Conservation (phyloP, 2,113 vertebrate species). For the Hipposideros armiger region DNA sequence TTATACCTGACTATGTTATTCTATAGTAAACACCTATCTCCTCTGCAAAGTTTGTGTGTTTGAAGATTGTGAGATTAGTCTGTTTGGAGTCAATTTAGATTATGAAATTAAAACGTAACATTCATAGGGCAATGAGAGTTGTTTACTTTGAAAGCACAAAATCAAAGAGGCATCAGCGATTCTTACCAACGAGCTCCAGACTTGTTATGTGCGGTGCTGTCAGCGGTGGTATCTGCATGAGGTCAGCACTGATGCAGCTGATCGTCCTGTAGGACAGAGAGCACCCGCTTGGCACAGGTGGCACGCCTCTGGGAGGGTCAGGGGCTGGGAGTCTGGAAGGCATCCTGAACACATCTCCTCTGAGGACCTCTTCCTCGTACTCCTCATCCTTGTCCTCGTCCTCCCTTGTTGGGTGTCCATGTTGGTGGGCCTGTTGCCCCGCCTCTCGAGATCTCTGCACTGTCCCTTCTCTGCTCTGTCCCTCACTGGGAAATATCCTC, state of each 20-base stretch:
- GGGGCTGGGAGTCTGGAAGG: constrained; percentile 76
- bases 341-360: constrained; percentile 90
- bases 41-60: neutral
- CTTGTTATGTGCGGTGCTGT: constrained; percentile 91
- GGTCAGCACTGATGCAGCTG: constrained; percentile 91
- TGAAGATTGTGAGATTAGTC: constrained; percentile 25
- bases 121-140: neutral
- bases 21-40: neutral
- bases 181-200: constrained; percentile 94
- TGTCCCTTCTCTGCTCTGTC: constrained; percentile 49
- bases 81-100: neutral
- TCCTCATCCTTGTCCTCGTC: constrained; percentile 41
- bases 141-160: constrained; percentile 35
- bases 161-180: neutral
- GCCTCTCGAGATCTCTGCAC: constrained; percentile 69
- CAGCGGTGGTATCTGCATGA: constrained; percentile 93
- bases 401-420: neutral
- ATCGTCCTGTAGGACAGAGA: constrained; percentile 90
- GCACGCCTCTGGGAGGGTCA: constrained; percentile 76
- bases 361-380: constrained; percentile 73
- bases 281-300: constrained; percentile 91
- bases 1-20: neutral
- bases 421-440: neutral
- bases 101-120: constrained; percentile 27
- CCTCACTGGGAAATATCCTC: constrained; percentile 53